A percentile compares a stretch with the other conserved stretches of the same genome.
Evolutionary conservation across 2,113 vertebrate species (phyloP).

Genomic region (Syngnathus typhle): DNA sequence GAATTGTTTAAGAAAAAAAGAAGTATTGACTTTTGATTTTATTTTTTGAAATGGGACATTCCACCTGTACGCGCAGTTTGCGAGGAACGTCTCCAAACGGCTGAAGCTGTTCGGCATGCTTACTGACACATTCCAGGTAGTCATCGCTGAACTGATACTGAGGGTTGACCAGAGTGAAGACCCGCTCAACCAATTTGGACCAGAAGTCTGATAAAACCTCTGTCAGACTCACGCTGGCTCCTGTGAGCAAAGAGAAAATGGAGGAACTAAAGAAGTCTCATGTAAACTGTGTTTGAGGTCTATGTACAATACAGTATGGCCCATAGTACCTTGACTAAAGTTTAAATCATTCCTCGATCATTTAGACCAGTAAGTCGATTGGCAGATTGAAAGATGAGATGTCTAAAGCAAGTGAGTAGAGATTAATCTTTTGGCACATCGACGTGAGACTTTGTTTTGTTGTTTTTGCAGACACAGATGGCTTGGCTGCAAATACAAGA

Average conservation of each 20-base stretch:
- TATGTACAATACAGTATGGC: too few species aligned
- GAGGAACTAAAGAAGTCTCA: neutral
- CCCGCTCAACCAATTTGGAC: slow-evolving; percentile 79
- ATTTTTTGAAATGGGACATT: neutral
- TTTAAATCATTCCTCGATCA: too few species aligned
- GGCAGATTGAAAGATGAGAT: too few species aligned
- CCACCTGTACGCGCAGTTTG: slow-evolving; percentile 78
- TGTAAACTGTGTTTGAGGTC: neutral
- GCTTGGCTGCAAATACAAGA: too few species aligned
- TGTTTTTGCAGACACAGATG: too few species aligned
- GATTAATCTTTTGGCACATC: too few species aligned
- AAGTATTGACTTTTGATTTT: neutral
- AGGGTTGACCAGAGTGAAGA: slow-evolving; percentile 82
- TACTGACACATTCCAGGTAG: slow-evolving; percentile 83
- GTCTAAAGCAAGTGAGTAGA: too few species aligned
- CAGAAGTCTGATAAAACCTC: slow-evolving; percentile 85
- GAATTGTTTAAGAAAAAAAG: neutral
- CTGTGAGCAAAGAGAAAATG: slow-evolving; percentile 31
- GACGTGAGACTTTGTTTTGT: too few species aligned
- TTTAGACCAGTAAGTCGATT: too few species aligned
- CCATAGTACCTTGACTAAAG: too few species aligned
- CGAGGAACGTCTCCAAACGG: slow-evolving; percentile 83
- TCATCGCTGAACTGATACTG: slow-evolving; percentile 81
- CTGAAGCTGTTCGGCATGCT: slow-evolving; percentile 75
- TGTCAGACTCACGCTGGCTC: slow-evolving; percentile 73